Base-by-base conservation (phyloP, 2,113 vertebrate species). In the Odocoileus hemionus region DNA sequence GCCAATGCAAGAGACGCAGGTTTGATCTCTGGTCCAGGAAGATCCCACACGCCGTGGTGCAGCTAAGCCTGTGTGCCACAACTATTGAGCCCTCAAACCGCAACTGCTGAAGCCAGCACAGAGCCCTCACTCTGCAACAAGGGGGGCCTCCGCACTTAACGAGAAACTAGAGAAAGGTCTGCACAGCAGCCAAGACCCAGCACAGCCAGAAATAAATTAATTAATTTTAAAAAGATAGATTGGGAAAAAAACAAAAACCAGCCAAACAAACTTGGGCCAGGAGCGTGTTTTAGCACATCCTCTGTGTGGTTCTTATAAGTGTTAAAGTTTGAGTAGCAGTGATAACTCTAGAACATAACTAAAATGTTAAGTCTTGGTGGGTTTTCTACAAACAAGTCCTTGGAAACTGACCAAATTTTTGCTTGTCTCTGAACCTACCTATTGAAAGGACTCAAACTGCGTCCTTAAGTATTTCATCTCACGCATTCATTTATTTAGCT, bases 101-200 rank as follows among this genome's bases (percentile, higher is more conserved):
- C 67, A 70, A 12, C 10, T 70, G 6, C n/a, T 39, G n/a, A 39
- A 39, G n/a, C 67, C n/a, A 12, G 67, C 10, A 70, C n/a, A 39
- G n/a, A 12, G 67, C 67, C 67, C 67, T 23, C n/a, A 39, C n/a
- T 70, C 67, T 23, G 67, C n/a, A 39, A 13, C n/a, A 23, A 3
- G n/a, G 39, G 67, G 23, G 39, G 67, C 67, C n/a, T 39, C 67
- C 0, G 1, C n/a, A 23, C 67, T 12, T 6, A 12, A 23, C 2
- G 2, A 39, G 39, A 39, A 39, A 23, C 67, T 39, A 70, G 67
- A 70, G n/a, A 39, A 70, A 70, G 39, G 67, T 36, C 67, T 70
- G 21, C 67, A 39, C 0, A 0, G n/a, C n/a, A 36, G 21, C 0
- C 2, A 70, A 70, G n/a, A 23, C 67, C 67, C 67, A 70, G 19